Evolutionary conservation across 2,888 invertebrate genomes (phyloP).

Genomic region (Tupiocoris notatus): DNA sequence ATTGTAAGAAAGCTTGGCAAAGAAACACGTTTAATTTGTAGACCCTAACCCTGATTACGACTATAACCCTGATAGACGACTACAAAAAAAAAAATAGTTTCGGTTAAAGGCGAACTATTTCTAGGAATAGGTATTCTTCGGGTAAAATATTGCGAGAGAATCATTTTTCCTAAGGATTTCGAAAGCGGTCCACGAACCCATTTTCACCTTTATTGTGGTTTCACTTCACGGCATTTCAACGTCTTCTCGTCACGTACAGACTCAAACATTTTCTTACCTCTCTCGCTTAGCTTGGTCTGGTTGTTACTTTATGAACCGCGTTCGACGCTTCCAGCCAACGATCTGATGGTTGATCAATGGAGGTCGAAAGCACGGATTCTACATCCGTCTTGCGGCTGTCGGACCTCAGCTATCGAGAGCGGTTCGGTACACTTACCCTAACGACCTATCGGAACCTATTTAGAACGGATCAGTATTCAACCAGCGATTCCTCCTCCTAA

Average conservation of each 20-base stretch:
- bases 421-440: constrained; percentile 21
- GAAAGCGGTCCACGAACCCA: neutral
- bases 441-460: constrained; percentile 41
- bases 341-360: constrained; percentile 34
- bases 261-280: constrained; percentile 27
- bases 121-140: too few species aligned
- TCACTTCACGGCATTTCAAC: too few species aligned
- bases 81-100: too few species aligned
- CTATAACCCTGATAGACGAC: too few species aligned
- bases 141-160: too few species aligned
- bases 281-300: too few species aligned
- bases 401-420: neutral
- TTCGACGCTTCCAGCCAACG: too few species aligned
- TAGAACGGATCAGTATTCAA: constrained; percentile 40
- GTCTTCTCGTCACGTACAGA: constrained; percentile 20
- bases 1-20: too few species aligned
- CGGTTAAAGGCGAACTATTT: too few species aligned
- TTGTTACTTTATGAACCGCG: constrained; percentile 30
- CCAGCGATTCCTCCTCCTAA: constrained; percentile 8
- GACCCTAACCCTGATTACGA: too few species aligned
- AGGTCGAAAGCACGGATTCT: constrained; percentile 30
- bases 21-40: too few species aligned
- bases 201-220: neutral
- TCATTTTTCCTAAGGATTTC: too few species aligned
- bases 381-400: constrained; percentile 39